These are phyloP conservation scores for Oreonectes daqikongensis DNA, from an alignment of 2,797 vertebrate species.

Conservation along the genomic window DNA sequence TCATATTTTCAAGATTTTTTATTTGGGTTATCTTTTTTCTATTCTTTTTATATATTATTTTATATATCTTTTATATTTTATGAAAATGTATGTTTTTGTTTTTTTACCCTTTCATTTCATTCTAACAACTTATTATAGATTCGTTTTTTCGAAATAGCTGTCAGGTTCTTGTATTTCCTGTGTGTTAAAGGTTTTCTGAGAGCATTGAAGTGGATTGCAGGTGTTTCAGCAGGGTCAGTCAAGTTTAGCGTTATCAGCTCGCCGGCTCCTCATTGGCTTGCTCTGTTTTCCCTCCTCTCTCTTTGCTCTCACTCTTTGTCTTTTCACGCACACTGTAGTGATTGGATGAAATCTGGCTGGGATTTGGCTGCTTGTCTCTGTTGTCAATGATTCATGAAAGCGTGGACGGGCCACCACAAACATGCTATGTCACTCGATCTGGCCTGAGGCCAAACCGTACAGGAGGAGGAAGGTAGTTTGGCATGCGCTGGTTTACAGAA, in stretches of 20 bases:
- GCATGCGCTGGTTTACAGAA: slow-evolving; percentile 66
- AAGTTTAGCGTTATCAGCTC: slow-evolving; percentile 49
- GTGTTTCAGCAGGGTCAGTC: slow-evolving; percentile 49
- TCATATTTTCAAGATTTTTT: too few species aligned
- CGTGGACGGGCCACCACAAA: slow-evolving; percentile 57
- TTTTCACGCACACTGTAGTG: slow-evolving; percentile 33
- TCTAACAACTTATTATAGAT: not conserved
- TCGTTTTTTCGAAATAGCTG: not conserved
- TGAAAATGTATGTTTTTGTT: not conserved
- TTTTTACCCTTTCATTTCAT: not conserved
- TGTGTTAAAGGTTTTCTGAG: not conserved
- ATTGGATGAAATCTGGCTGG: slow-evolving; percentile 51
- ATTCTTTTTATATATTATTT: too few species aligned
- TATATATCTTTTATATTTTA: too few species aligned
- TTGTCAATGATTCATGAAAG: slow-evolving; percentile 75
- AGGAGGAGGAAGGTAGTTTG: slow-evolving; percentile 54
- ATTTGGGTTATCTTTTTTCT: too few species aligned
- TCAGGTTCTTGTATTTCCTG: slow-evolving; percentile 10
- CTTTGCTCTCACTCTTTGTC: slow-evolving; percentile 39
- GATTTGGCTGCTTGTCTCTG: slow-evolving; percentile 43
- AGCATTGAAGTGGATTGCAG: not conserved
- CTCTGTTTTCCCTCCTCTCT: slow-evolving; percentile 33
- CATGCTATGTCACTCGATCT: slow-evolving; percentile 72
- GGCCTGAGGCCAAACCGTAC: slow-evolving; percentile 62
- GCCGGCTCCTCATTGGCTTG: slow-evolving; percentile 33